Conservation (phyloP, 1,140 invertebrate species). For the Trachymyrmex cornetzi region DNA sequence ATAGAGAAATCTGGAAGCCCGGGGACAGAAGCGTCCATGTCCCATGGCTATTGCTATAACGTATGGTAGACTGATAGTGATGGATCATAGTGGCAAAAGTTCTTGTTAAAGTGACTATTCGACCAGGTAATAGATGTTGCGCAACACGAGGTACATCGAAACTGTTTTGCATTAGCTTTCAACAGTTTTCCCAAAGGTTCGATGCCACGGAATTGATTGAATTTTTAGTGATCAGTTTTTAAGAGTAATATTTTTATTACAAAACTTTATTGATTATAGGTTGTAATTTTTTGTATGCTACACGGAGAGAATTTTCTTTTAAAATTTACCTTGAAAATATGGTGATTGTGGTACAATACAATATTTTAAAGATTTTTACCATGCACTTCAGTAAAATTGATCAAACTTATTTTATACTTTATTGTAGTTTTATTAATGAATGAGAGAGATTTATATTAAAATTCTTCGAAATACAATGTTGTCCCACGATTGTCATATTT, state of each 20-base stretch:
- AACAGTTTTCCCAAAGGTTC: not conserved
- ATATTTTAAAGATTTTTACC: no score
- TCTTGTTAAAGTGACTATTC: constrained; percentile 56
- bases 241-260: not conserved
- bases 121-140: constrained; percentile 23
- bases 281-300: not conserved
- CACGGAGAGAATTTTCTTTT: no score
- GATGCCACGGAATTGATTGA: not conserved
- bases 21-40: constrained; percentile 62
- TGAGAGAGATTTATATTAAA: no score
- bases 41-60: constrained; percentile 46
- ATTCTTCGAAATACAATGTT: no score
- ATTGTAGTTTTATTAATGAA: no score
- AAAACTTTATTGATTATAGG: not conserved
- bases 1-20: constrained; percentile 69
- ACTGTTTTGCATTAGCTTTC: not conserved
- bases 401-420: no score
- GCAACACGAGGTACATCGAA: constrained; percentile 30
- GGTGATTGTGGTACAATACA: no score
- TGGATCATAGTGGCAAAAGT: constrained; percentile 67
- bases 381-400: no score
- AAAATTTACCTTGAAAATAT: no score
- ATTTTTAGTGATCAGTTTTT: not conserved
- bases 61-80: constrained; percentile 69
- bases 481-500: no score